Evolutionary conservation across 2,888 invertebrate genomes (phyloP).

Genomic region (Choristoneura rosaceana): DNA sequence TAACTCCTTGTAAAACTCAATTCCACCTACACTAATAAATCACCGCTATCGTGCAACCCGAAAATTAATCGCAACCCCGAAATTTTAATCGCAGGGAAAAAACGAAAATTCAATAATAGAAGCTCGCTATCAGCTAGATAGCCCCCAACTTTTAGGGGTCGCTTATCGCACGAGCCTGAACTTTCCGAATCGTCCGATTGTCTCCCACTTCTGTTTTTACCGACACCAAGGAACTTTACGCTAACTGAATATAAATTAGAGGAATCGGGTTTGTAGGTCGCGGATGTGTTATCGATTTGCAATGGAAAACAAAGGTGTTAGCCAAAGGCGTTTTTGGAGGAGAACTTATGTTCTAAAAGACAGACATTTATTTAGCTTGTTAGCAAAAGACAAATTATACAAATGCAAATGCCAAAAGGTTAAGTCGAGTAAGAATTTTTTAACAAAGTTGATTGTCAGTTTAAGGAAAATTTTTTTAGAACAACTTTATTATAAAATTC

Average conservation of each 20-base stretch:
- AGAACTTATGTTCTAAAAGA: too few species aligned
- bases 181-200: constrained; percentile 27
- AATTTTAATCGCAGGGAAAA: constrained; percentile 31
- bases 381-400: too few species aligned
- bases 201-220: constrained; percentile 40
- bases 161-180: constrained; percentile 31
- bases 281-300: constrained; percentile 32
- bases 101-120: constrained; percentile 38
- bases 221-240: constrained; percentile 33
- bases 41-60: constrained; percentile 6
- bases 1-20: not conserved
- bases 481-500: too few species aligned
- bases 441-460: too few species aligned
- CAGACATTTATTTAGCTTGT: too few species aligned
- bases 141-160: constrained; percentile 30
- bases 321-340: not conserved
- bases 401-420: too few species aligned
- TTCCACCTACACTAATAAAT: constrained; percentile 11
- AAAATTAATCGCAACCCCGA: constrained; percentile 27
- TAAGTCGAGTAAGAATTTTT: too few species aligned
- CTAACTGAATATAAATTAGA: constrained; percentile 42
- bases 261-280: constrained; percentile 39
- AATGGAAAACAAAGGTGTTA: constrained; percentile 15
- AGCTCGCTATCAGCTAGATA: constrained; percentile 18
- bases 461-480: too few species aligned